Conservation (phyloP, 2,797 vertebrate genomes). For the Parauchenoglanis ngamensis region DNA sequence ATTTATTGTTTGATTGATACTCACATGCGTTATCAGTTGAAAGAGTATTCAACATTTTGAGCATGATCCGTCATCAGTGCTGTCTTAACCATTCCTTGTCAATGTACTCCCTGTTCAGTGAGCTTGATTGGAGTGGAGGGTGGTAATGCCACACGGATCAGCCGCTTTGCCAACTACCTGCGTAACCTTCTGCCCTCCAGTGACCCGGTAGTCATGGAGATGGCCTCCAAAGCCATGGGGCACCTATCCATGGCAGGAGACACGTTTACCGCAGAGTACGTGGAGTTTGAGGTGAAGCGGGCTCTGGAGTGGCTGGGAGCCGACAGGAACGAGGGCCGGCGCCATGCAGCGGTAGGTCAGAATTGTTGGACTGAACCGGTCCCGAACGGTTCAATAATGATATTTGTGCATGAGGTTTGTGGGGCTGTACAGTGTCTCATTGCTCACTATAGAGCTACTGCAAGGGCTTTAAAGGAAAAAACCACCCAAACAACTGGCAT, state of each 20-base stretch:
- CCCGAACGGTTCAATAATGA: background rate
- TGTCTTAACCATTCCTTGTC: constrained; percentile 14
- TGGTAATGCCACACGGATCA: constrained; percentile 94
- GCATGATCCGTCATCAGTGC: background rate
- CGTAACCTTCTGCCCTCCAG: constrained; percentile 96
- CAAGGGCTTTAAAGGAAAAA: background rate
- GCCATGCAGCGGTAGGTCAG: constrained; percentile 90
- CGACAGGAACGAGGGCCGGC: constrained; percentile 93
- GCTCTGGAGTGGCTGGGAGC: constrained; percentile 97
- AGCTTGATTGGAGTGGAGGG: constrained; percentile 97
- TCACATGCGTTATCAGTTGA: background rate
- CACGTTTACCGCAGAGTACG: constrained; percentile 96
- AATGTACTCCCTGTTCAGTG: constrained; percentile 71
- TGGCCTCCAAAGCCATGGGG: constrained; percentile 98
- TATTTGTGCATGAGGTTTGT: background rate
- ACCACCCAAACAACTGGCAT: background rate
- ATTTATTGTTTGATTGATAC: background rate
- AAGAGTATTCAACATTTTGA: background rate
- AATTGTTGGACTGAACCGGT: background rate
- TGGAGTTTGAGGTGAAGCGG: constrained; percentile 98
- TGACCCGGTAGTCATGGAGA: constrained; percentile 96
- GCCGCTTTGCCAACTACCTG: constrained; percentile 96
- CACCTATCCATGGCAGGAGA: constrained; percentile 96
- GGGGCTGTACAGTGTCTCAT: background rate
- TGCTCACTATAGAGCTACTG: background rate